A percentile compares a stretch with the other conserved stretches of the same genome.
These are phyloP conservation scores for Drosophila ambigua DNA, from an alignment of 1,140 invertebrate genomes.

Conservation along the genomic window DNA sequence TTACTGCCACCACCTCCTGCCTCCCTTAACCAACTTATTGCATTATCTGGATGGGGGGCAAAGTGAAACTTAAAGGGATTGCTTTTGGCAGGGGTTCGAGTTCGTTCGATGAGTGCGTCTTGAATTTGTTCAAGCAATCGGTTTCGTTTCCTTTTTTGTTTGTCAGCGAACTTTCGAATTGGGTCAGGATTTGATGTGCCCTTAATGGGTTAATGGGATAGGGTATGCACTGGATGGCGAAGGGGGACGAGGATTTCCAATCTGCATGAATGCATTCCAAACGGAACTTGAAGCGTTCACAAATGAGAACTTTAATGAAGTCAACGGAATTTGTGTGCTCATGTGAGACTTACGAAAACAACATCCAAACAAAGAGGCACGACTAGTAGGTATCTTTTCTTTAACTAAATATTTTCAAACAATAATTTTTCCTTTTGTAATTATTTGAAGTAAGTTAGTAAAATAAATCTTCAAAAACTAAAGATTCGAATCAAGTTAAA, in stretches of 20 bases:
- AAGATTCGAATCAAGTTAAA: constrained; percentile 13
- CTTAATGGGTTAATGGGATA: constrained; percentile 15
- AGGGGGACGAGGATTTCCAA: background rate
- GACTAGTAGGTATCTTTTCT: too few relatives aligned
- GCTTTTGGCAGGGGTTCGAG: constrained; percentile 8
- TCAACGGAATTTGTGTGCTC: too few relatives aligned
- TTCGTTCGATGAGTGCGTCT: constrained; percentile 23
- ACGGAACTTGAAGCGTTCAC: too few relatives aligned
- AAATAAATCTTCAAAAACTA: background rate
- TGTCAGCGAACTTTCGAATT: constrained; percentile 15
- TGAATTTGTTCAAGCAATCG: constrained; percentile 29
- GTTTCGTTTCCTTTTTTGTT: constrained; percentile 1
- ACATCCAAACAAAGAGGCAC: too few relatives aligned
- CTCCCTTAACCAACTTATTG: constrained; percentile 50
- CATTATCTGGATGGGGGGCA: constrained; percentile 51
- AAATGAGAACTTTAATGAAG: too few relatives aligned
- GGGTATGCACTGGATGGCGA: background rate
- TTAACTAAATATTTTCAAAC: too few relatives aligned
- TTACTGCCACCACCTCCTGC: too few relatives aligned
- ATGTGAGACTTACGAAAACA: too few relatives aligned
- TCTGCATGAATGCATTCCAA: background rate
- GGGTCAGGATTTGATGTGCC: constrained; percentile 34
- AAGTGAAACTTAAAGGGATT: constrained; percentile 28
- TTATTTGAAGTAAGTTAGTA: too few relatives aligned
- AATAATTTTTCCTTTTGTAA: too few relatives aligned